A percentile compares a stretch with the other conserved stretches of the same genome.
Evolutionary conservation across 2,797 vertebrate genomes (phyloP).

Genomic region (Hydrolagus colliei): DNA sequence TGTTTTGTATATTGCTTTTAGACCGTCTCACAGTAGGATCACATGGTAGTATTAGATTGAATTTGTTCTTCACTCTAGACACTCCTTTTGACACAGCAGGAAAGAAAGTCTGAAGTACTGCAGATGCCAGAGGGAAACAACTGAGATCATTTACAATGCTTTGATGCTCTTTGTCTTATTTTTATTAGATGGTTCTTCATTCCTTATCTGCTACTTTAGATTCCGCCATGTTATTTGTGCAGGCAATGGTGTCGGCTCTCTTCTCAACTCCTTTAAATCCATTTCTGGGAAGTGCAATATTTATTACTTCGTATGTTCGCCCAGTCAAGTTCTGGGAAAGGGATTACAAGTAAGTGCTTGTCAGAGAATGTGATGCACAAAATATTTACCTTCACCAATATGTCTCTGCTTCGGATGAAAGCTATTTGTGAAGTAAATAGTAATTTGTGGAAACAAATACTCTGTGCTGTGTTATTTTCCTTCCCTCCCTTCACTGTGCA

Average conservation of each 20-base stretch:
- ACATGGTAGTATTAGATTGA: neutral
- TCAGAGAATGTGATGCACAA: neutral
- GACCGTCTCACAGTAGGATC: neutral
- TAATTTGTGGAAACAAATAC: too few relatives aligned
- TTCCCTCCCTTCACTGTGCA: neutral
- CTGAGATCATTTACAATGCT: neutral
- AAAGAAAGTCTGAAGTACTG: neutral
- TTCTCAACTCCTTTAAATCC: conserved; percentile 95
- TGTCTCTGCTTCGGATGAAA: too few relatives aligned
- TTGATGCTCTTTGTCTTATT: neutral
- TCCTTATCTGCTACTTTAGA: conserved; percentile 73
- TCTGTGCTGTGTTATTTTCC: neutral
- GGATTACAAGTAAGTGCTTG: conserved; percentile 82
- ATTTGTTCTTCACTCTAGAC: too few relatives aligned
- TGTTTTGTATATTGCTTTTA: neutral
- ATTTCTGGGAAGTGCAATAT: conserved; percentile 95
- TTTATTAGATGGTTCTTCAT: conserved; percentile 25
- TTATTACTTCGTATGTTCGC: conserved; percentile 93
- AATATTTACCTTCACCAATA: neutral
- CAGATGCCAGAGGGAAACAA: neutral
- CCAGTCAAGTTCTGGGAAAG: conserved; percentile 98
- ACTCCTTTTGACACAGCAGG: neutral
- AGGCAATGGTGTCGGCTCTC: conserved; percentile 79
- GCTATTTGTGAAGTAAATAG: too few relatives aligned
- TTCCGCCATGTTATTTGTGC: conserved; percentile 94